These are phyloP conservation scores for Esox lucius DNA, from an alignment of 2,797 vertebrate genomes.

Conservation along the genomic window DNA sequence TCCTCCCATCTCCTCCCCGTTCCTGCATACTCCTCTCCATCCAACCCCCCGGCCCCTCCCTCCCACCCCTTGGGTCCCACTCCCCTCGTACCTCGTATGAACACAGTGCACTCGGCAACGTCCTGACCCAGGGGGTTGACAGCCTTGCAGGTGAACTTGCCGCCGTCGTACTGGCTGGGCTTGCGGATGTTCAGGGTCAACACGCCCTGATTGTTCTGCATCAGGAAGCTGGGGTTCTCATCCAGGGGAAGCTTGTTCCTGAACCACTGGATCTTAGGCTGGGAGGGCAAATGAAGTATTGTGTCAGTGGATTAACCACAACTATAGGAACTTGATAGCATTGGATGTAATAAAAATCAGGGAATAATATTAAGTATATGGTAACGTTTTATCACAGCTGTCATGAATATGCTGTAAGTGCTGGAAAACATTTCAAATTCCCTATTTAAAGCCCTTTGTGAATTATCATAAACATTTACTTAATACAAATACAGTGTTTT, in stretches of 20 bases:
- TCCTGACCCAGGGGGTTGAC: slow-evolving; percentile 86
- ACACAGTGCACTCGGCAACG: slow-evolving; percentile 88
- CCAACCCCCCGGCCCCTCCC: background rate
- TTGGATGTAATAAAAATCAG: background rate
- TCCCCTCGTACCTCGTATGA: slow-evolving; percentile 79
- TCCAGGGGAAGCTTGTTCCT: slow-evolving; percentile 93
- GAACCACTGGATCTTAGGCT: slow-evolving; percentile 96
- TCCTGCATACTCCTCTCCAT: background rate
- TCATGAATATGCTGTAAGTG: background rate
- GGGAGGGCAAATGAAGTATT: background rate
- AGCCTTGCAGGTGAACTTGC: slow-evolving; percentile 86
- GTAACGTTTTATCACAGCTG: background rate
- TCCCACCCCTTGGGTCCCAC: slow-evolving; percentile 23
- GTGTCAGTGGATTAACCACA: background rate
- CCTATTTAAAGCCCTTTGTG: background rate
- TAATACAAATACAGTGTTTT: no score
- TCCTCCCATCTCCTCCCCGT: background rate
- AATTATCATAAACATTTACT: no score
- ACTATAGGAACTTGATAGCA: background rate
- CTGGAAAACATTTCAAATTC: background rate
- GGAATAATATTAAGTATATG: background rate
- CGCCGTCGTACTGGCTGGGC: slow-evolving; percentile 85
- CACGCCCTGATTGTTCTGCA: slow-evolving; percentile 93
- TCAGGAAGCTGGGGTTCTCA: slow-evolving; percentile 87
- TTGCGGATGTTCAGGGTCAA: slow-evolving; percentile 94